Conservation (phyloP, 2,797 vertebrate genomes). For the Melanogrammus aeglefinus region DNA sequence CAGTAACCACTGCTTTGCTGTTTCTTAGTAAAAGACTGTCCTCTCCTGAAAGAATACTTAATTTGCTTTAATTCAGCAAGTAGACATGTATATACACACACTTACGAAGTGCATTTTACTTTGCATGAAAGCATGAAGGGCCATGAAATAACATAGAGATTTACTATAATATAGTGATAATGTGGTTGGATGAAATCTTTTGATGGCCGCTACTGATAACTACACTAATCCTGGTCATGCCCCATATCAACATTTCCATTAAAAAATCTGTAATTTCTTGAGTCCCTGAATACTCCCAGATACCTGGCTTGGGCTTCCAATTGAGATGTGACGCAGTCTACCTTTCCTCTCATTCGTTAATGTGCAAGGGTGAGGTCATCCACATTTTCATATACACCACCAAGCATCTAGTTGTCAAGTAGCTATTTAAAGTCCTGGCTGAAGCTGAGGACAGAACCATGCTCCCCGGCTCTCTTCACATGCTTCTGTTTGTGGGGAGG, state of each 20-base stretch:
- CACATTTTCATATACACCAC: conserved; percentile 12
- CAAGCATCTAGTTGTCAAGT: conserved; percentile 8
- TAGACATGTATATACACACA: not conserved
- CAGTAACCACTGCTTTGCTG: not conserved
- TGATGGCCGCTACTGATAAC: not conserved
- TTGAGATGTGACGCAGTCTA: not conserved
- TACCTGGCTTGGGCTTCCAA: not conserved
- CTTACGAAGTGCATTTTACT: not conserved
- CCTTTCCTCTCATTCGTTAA: conserved; percentile 17
- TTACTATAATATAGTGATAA: not conserved
- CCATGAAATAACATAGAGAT: not conserved
- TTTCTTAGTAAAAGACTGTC: not conserved
- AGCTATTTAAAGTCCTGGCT: conserved; percentile 35
- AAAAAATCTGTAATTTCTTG: not conserved
- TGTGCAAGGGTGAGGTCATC: not conserved
- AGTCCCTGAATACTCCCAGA: not conserved
- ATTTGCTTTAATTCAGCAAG: not conserved
- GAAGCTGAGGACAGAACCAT: conserved; percentile 23
- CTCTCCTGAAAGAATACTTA: not conserved
- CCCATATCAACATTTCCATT: not conserved
- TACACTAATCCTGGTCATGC: not conserved
- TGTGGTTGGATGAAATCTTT: not conserved
- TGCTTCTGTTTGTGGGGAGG: conserved; percentile 40
- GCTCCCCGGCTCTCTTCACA: conserved; percentile 19
- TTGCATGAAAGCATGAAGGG: not conserved